A percentile compares a stretch with the other conserved stretches of the same genome.
These are phyloP conservation scores for Thumatha senex DNA, from an alignment of 2,888 invertebrate genomes.

Conservation along the genomic window DNA sequence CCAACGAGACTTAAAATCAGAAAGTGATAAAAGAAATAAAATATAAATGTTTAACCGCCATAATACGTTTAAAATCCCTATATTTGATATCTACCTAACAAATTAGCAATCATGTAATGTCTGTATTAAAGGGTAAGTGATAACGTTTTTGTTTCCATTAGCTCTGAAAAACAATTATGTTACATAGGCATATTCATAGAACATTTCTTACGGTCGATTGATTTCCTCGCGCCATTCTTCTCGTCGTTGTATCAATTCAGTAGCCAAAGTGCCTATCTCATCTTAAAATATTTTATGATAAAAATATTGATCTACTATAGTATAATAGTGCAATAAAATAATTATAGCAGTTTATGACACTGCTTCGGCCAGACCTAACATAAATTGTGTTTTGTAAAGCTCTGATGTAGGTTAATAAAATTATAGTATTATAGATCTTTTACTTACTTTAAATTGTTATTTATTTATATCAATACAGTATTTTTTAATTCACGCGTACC, in stretches of 20 bases:
- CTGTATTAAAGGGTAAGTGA: constrained; percentile 19
- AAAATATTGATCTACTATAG: too few relatives aligned
- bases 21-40: not conserved
- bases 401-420: too few relatives aligned
- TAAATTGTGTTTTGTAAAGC: too few relatives aligned
- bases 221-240: constrained; percentile 13
- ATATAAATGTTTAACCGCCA: constrained; percentile 15
- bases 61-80: constrained; percentile 4
- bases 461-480: too few relatives aligned
- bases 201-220: constrained; percentile 42
- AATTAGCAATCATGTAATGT: too few relatives aligned
- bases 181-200: constrained; percentile 44
- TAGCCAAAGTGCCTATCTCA: not conserved
- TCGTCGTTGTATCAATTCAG: not conserved
- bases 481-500: too few relatives aligned
- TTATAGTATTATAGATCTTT: too few relatives aligned
- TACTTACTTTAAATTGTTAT: too few relatives aligned
- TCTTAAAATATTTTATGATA: too few relatives aligned
- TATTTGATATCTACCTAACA: not conserved
- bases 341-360: too few relatives aligned
- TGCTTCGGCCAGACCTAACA: too few relatives aligned
- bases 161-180: constrained; percentile 37
- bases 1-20: not conserved
- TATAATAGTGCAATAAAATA: too few relatives aligned
- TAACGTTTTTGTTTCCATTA: constrained; percentile 50